Evolutionary conservation across 2,888 invertebrate genomes (phyloP).

Genomic region (Cremastinae sp.): DNA sequence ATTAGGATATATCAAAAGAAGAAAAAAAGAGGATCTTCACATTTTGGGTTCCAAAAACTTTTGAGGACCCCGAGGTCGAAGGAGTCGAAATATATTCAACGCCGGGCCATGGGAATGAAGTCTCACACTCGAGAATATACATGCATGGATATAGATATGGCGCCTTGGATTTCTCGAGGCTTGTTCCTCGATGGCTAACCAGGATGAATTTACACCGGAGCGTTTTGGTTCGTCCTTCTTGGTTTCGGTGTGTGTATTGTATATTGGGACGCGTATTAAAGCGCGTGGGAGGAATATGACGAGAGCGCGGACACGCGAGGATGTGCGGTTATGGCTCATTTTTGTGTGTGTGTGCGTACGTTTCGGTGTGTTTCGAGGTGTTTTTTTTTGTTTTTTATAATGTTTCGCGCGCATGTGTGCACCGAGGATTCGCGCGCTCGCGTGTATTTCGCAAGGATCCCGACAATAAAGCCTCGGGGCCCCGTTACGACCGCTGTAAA

Average conservation of each 20-base stretch:
- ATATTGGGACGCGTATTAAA: conserved; percentile 22
- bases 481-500: conserved; percentile 75
- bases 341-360: too few relatives aligned
- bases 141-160: conserved; percentile 4
- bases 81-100: conserved; percentile 52
- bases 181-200: conserved; percentile 52
- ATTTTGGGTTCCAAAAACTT: conserved; percentile 40
- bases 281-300: conserved; percentile 56
- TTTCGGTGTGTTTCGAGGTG: too few relatives aligned
- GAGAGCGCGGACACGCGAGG: conserved; percentile 55
- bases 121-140: conserved; percentile 21
- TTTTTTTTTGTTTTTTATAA: conserved; percentile 57
- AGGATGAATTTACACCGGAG: conserved; percentile 65
- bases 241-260: too few relatives aligned
- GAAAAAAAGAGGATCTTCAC: conserved; percentile 17
- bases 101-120: conserved; percentile 35
- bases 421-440: not conserved
- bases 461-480: conserved; percentile 70
- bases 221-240: conserved; percentile 6
- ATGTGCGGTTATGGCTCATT: conserved; percentile 38
- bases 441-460: conserved; percentile 48
- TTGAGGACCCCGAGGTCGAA: conserved; percentile 59
- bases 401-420: conserved; percentile 3
- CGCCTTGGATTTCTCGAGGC: not conserved
- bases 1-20: too few relatives aligned